Conservation (phyloP, 2,888 invertebrate species). For the Acronicta psi region DNA sequence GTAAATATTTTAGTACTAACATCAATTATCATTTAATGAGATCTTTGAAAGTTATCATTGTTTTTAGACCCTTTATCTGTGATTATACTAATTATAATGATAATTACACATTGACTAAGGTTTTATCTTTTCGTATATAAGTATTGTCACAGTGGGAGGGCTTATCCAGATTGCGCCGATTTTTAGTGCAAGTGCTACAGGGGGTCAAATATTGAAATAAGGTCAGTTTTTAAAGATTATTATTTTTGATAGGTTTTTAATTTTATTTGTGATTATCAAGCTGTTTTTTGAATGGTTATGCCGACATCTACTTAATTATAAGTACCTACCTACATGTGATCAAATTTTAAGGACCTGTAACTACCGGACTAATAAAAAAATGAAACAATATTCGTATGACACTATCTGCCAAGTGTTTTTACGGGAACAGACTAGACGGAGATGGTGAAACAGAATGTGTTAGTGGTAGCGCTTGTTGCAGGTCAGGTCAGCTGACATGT, state of each 20-base stretch:
- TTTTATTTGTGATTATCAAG: no score
- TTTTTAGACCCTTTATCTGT: slow-evolving; percentile 54
- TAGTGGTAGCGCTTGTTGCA: no score
- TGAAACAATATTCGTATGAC: no score
- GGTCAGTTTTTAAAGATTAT: slow-evolving; percentile 45
- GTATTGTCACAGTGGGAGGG: slow-evolving; percentile 57
- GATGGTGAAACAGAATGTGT: no score
- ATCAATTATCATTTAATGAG: slow-evolving; percentile 3
- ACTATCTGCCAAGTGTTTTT: no score
- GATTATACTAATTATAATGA: slow-evolving; percentile 55
- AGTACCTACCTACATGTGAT: no score
- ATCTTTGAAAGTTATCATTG: slow-evolving; percentile 32
- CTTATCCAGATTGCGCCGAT: slow-evolving; percentile 42
- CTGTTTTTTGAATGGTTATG: not conserved
- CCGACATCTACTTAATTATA: not conserved
- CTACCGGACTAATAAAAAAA: no score
- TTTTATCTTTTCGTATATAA: slow-evolving; percentile 70
- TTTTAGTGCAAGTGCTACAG: slow-evolving; percentile 21
- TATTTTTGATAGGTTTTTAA: not conserved
- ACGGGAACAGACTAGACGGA: no score
- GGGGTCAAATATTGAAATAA: slow-evolving; percentile 27
- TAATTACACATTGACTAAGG: slow-evolving; percentile 38
- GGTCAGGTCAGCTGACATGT: no score
- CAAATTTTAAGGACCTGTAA: no score
- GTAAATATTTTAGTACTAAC: slow-evolving; percentile 3